A percentile compares a stretch with the other conserved stretches of the same genome.
These are phyloP conservation scores for Itoplectis maculator DNA, from an alignment of 2,888 invertebrate species.

Conservation along the genomic window DNA sequence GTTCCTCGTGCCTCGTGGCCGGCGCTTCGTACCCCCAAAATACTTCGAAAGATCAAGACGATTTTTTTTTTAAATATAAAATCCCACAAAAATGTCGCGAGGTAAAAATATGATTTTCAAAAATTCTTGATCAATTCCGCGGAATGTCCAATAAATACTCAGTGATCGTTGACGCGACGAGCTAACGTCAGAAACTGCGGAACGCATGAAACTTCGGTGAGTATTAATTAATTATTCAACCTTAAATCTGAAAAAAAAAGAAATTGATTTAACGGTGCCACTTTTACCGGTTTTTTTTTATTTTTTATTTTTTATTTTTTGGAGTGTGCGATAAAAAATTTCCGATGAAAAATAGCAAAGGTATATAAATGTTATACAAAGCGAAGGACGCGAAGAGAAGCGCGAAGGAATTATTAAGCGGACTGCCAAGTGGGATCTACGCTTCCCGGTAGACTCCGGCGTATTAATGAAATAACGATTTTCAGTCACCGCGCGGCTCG, in stretches of 20 bases:
- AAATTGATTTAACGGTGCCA: no score
- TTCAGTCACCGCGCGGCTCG: constrained; percentile 76
- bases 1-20: constrained; percentile 65
- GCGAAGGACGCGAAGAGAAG: neutral
- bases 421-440: constrained; percentile 10
- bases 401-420: constrained; percentile 18
- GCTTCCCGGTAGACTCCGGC: constrained; percentile 51
- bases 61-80: neutral
- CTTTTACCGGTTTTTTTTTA: no score
- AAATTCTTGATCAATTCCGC: constrained; percentile 2
- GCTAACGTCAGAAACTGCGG: neutral
- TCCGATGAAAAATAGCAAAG: no score
- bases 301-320: no score
- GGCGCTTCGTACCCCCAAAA: neutral
- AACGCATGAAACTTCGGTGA: constrained; percentile 15
- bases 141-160: neutral
- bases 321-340: no score
- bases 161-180: constrained; percentile 7
- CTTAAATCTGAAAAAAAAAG: neutral
- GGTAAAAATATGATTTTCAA: constrained; percentile 1
- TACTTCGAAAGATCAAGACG: neutral
- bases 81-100: constrained; percentile 9
- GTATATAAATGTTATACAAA: neutral
- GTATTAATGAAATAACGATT: constrained; percentile 81
- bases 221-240: neutral